Base-by-base conservation (phyloP, 35 echinoderm and acorn worm species). In the Hemicentrotus pulcherrimus region DNA sequence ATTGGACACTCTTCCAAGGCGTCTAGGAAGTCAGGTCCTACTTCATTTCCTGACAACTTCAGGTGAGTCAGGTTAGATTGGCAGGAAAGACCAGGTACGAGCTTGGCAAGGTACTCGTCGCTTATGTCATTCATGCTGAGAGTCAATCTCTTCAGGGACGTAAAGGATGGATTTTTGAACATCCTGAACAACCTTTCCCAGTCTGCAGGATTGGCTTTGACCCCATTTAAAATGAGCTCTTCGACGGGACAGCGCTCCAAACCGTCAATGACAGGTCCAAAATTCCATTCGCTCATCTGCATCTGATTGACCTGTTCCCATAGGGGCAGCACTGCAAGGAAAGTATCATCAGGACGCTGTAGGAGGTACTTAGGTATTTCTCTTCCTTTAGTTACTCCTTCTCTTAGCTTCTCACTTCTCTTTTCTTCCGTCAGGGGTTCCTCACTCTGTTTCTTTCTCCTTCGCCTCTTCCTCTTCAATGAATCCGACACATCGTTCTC, bases 11-110 rank as follows among this genome's bases (percentile, higher is more conserved):
- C 87, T 60, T 95, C 86, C 30, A 95, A 47, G 31, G 33, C 91
- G 32, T 95, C 58, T 28, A 95, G 47, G n/a, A 95, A 95, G 15
- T 91, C 89, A 47, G 55, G 47, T 60, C 95, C 95, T 24, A 95
- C 32, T 52, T 95, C 88, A 71, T 95, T 95, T 46, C 95, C 95
- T 2, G 95, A 91, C 58, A 95, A 19, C 52, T 95, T 95, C 50
- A 95, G 52, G 14, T 95, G 91, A 47, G 58, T 91, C 95, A 95
- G 88, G 46, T 95, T 92, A 58, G 87, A 45, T 48, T 89, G 88
- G 4, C 46, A 31, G 18, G 19, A 6, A 58, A 95, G 87, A 33
- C 31, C 46, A 19, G 95, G 24, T 65, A 88, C 87, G 28, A 95
- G 24, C 31, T 55, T 55, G 35, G 95, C 87, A 31, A 91, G 32